phyloP scores from a whole-genome alignment of 1,140 invertebrate species.

The Rhysida immarginata region DNA sequence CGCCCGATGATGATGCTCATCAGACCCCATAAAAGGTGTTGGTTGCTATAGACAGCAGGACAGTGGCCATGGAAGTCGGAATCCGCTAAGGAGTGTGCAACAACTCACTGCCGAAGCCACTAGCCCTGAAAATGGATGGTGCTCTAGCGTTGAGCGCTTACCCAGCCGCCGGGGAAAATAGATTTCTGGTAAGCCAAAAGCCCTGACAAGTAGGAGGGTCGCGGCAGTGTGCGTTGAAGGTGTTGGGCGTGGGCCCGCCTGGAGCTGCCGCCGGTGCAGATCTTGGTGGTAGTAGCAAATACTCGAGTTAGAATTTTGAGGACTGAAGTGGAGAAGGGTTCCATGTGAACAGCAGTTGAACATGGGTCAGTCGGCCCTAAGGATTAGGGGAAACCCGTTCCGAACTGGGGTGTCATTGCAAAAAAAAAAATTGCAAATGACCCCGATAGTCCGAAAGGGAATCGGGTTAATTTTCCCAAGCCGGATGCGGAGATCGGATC shows the following conservation, averaged over 20 bases:
- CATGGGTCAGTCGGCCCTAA: conserved; percentile 69
- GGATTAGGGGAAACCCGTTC: too few species aligned
- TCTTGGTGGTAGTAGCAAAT: conserved; percentile 80
- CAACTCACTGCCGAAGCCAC: conserved; percentile 76
- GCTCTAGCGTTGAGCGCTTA: conserved; percentile 60
- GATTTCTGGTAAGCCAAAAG: too few species aligned
- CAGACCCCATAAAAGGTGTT: conserved; percentile 69
- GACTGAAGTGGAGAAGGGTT: conserved; percentile 74
- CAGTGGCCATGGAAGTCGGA: conserved; percentile 80
- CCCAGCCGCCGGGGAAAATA: conserved; percentile 38
- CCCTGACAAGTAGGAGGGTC: conserved; percentile 60
- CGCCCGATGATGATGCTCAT: conserved; percentile 9
- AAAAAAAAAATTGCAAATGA: conserved; percentile 17
- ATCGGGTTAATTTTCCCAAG: conserved; percentile 38
- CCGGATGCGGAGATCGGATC: conserved; percentile 23
- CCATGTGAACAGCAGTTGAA: conserved; percentile 78
- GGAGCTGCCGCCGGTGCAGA: conserved; percentile 65
- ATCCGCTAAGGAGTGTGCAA: conserved; percentile 79
- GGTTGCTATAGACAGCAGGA: conserved; percentile 70
- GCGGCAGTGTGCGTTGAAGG: conserved; percentile 54
- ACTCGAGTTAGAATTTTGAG: conserved; percentile 66
- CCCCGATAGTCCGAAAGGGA: conserved; percentile 29
- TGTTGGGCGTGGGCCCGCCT: conserved; percentile 54
- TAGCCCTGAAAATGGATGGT: conserved; percentile 83
- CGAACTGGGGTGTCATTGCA: conserved; percentile 30